Base-by-base conservation (phyloP, 2,113 vertebrate genomes). In the Stictonetta naevosa region DNA sequence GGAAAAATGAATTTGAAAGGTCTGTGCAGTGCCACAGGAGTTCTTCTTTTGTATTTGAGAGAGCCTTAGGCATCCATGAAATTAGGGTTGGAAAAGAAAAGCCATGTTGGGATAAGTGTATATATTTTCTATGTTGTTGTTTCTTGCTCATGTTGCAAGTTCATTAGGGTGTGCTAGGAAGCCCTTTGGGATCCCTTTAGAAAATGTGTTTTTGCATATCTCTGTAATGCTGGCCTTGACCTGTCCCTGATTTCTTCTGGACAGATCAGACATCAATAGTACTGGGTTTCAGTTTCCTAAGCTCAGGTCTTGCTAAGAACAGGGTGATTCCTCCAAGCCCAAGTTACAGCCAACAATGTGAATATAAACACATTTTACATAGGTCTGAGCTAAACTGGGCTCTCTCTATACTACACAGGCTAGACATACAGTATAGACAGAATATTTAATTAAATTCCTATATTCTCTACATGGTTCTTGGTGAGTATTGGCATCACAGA, bases 1-100 rank as follows among this genome's bases (percentile, higher is more conserved):
- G 12, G 69, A 92, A 95, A 79, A 83, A 50, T 36, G 60, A 88
- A 90, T 88, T 95, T 90, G 81, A 92, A 78, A 17, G 33, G 72
- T 91, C 29, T 58, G 22, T 26, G 62, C 59, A 73, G 77, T 76
- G 55, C 77, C 59, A 77, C 52, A 69, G 62, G 55, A 86, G 42
- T 58, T 53, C 82, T 71, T 67, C 88, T 73, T 83, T 88, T 58
- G 42, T 85, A 66, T 72, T 74, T 60, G 40, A 59, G 31, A 52
- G 88, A 75, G 66, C 50, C 71, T 85, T 68, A n/a, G 21, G 38
- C 46, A 63, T 83, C 77, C 62, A 79, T 63, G 56, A 63, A 40
- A 64, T 76, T 58, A 63, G 40, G 83, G 25, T 55, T 34, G 59
- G 62, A 40, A 88, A 73, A 86, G 60, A 55, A 62, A 86, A 88